Conservation (phyloP, 2,888 invertebrate genomes). For the Caenorhabditis imperialis region DNA sequence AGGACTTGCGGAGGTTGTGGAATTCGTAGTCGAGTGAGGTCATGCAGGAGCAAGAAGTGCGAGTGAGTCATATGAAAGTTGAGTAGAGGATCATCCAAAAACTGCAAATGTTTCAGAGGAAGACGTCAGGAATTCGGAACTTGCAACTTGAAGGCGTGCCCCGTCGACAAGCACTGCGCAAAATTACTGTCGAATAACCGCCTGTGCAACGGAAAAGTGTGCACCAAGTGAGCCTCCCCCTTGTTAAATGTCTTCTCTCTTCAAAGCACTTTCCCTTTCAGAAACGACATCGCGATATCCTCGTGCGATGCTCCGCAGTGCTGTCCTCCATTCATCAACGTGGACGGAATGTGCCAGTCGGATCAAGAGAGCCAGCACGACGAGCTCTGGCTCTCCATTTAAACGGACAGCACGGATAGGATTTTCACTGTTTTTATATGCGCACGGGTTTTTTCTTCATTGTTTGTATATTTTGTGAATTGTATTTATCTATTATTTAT, state of each 20-base stretch:
- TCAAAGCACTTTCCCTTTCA: constrained; percentile 28
- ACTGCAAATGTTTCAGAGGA: constrained; percentile 62
- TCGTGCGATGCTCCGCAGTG: constrained; percentile 73
- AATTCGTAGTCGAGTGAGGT: constrained; percentile 65
- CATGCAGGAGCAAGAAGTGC: constrained; percentile 72
- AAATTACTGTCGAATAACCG: constrained; percentile 65
- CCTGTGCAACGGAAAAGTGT: constrained; percentile 68
- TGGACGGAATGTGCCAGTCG: constrained; percentile 68
- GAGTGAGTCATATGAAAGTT: constrained; percentile 59
- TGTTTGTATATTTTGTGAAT: too few species aligned
- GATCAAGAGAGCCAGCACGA: constrained; percentile 48
- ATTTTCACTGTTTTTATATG: too few species aligned
- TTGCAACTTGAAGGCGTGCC: constrained; percentile 75
- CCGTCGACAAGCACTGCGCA: constrained; percentile 68
- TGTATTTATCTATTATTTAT: too few species aligned
- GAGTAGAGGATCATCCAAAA: neutral
- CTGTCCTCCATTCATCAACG: constrained; percentile 73
- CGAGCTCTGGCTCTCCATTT: constrained; percentile 49
- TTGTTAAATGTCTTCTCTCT: neutral
- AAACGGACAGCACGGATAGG: too few species aligned
- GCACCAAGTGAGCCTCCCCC: constrained; percentile 57
- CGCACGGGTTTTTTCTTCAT: too few species aligned
- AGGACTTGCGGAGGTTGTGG: constrained; percentile 76
- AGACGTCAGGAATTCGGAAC: constrained; percentile 73
- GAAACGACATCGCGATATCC: constrained; percentile 59